Base-by-base conservation (phyloP, 2,113 vertebrate genomes). In the Lasiurus cinereus region DNA sequence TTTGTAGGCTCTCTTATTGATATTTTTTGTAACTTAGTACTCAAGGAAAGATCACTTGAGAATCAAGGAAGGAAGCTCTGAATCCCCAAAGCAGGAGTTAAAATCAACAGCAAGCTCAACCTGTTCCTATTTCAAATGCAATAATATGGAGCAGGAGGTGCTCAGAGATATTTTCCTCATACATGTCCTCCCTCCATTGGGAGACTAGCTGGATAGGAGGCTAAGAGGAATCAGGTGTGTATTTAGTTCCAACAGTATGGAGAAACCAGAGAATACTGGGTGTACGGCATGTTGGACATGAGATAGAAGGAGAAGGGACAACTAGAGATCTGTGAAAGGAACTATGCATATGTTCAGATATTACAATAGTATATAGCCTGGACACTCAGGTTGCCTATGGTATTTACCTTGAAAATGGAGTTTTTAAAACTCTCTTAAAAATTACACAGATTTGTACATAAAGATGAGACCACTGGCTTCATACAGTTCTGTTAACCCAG, bases 391-490 rank as follows among this genome's bases (percentile, higher is more conserved):
- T 29, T 6, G 59, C n/a, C 18, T 12, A 2, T 5, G 10, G 0
- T n/a, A 16, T 54, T 36, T 1, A 64, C 29, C 18, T 70, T 72
- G 8, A 33, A 72, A 46, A 70, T 2, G 18, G 9, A 19, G 15
- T 46, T 46, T 76, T 90, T 39, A 29, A 56, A 29, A 18, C 14
- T 43, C n/a, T 70, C 19, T 33, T 94, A 90, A 62, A 89, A 79
- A 43, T 59, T 24, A 33, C 46, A 9, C 18, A 2, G 27, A 62
- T 13, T 72, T 46, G 3, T 16, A 50, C 1, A 31, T 43, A 36
- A 79, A 76, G 50, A 79, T 14, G 16, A 79, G 31, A 36, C 56
- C 56, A 13, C 11, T 48, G 72, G 14, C 15, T 50, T 78, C 69
- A 52, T 14, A 31, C 50, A 66, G 67, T 83, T 90, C 66, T 66